These are phyloP conservation scores for Sesia bembeciformis DNA, from an alignment of 2,888 invertebrate species.

Conservation along the genomic window DNA sequence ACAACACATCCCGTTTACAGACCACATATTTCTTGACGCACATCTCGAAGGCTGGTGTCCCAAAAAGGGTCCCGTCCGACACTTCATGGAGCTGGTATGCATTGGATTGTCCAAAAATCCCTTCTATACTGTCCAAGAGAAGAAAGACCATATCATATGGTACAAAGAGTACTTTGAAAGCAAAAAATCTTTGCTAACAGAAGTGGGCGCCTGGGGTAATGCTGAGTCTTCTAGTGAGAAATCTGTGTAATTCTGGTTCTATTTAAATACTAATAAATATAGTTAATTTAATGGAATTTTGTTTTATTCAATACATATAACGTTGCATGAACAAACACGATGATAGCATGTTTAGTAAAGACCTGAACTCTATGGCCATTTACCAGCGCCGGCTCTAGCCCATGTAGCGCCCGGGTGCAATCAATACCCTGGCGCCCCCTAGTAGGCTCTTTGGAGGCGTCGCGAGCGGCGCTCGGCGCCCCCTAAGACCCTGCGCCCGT, in stretches of 20 bases:
- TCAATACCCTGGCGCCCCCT: too few species aligned
- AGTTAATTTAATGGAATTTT: constrained; percentile 5
- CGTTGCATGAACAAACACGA: too few species aligned
- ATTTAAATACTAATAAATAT: constrained; percentile 12
- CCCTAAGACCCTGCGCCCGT: too few species aligned
- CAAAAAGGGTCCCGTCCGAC: constrained; percentile 88
- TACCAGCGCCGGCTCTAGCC: too few species aligned
- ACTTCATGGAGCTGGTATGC: constrained; percentile 98
- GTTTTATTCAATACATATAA: background rate
- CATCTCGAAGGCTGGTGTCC: constrained; percentile 94
- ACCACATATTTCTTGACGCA: constrained; percentile 94
- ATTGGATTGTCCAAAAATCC: constrained; percentile 96
- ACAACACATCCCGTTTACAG: constrained; percentile 86
- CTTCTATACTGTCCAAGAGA: constrained; percentile 89
- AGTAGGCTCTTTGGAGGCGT: too few species aligned
- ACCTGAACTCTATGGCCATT: too few species aligned
- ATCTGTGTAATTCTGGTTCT: constrained; percentile 1
- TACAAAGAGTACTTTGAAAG: constrained; percentile 90
- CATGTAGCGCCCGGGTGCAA: too few species aligned
- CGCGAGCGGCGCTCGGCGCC: too few species aligned
- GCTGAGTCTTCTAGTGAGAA: background rate
- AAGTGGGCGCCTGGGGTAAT: constrained; percentile 74
- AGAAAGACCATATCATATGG: constrained; percentile 93
- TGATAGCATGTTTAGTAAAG: too few species aligned
- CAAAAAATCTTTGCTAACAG: constrained; percentile 81